phyloP scores from a whole-genome alignment of 2,888 invertebrate genomes.

The Malachius bipustulatus region DNA sequence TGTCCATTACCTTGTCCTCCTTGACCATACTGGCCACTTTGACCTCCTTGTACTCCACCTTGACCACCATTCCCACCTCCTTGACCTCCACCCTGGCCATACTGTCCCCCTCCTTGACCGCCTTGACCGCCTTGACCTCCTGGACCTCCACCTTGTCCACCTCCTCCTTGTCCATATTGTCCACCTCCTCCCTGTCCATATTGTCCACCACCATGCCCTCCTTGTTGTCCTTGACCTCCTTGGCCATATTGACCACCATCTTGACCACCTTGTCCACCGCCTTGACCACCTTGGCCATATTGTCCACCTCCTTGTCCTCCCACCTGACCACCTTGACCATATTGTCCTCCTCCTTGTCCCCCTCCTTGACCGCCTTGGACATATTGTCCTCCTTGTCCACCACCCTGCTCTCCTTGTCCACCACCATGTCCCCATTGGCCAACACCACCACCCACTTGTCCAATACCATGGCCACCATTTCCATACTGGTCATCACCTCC shows the following conservation, averaged over 20 bases:
- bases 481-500: no score
- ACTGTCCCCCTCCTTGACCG: neutral
- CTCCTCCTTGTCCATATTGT: neutral
- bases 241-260: neutral
- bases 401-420: neutral
- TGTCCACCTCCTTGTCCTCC: neutral
- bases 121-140: neutral
- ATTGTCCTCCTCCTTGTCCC: neutral
- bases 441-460: neutral
- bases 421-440: neutral
- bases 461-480: no score
- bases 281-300: neutral
- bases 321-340: neutral
- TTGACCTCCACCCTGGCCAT: slow-evolving; percentile 4
- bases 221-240: neutral
- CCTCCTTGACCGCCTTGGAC: neutral
- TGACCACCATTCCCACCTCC: slow-evolving; percentile 7
- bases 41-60: slow-evolving; percentile 10
- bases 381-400: neutral
- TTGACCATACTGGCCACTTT: slow-evolving; percentile 7
- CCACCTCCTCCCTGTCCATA: neutral
- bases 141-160: slow-evolving; percentile 3
- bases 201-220: neutral
- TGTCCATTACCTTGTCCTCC: neutral
- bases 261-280: neutral